These are phyloP conservation scores for Octomys mimax DNA, from an alignment of 2,797 vertebrate genomes.

Conservation along the genomic window DNA sequence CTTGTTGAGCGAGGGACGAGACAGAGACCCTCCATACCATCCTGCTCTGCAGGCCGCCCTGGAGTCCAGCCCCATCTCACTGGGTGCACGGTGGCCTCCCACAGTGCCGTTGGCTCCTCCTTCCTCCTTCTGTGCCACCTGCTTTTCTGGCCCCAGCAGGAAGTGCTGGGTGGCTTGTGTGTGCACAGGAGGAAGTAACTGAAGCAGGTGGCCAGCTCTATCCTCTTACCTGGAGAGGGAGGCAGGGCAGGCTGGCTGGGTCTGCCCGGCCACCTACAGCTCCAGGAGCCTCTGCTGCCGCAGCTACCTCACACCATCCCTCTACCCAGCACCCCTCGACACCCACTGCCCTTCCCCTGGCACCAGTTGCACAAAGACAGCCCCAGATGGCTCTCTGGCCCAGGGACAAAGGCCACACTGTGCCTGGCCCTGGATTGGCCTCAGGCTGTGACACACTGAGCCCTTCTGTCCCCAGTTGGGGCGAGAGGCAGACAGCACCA, in stretches of 20 bases:
- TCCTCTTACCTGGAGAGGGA: background rate
- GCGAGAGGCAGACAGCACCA: conserved; percentile 72
- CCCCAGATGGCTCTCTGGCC: conserved; percentile 80
- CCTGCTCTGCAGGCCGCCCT: background rate
- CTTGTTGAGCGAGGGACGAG: fast-evolving
- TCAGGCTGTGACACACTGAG: conserved; percentile 79
- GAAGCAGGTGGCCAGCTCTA: background rate
- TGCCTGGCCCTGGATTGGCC: conserved; percentile 71
- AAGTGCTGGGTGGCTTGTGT: conserved; percentile 14
- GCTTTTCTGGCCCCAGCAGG: conserved; percentile 51
- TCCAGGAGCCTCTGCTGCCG: background rate
- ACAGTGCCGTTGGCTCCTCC: conserved; percentile 7
- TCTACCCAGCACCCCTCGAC: background rate
- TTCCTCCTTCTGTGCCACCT: conserved; percentile 14
- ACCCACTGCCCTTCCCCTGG: conserved; percentile 67
- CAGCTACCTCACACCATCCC: background rate
- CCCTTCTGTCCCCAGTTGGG: conserved; percentile 76
- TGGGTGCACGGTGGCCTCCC: background rate
- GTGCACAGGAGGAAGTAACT: conserved; percentile 2
- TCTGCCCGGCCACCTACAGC: background rate
- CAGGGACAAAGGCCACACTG: conserved; percentile 82
- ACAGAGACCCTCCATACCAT: background rate
- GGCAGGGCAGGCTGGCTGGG: background rate
- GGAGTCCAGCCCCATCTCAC: background rate
- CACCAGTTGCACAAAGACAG: conserved; percentile 79